Conservation (phyloP, 2,113 vertebrate genomes). For the Chunga burmeisteri region DNA sequence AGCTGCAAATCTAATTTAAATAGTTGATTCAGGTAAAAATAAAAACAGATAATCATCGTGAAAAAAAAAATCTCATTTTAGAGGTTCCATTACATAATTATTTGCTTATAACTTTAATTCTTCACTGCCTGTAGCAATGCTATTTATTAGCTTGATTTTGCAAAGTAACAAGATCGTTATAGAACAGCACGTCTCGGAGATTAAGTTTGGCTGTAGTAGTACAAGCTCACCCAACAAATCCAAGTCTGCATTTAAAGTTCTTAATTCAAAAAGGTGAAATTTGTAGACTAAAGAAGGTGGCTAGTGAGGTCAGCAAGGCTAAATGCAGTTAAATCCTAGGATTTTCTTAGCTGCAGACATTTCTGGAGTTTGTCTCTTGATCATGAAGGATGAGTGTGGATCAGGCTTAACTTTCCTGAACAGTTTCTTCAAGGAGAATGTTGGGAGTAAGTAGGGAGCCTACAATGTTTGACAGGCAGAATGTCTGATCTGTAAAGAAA, state of each 20-base stretch:
- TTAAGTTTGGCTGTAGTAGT: neutral
- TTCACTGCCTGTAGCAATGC: neutral
- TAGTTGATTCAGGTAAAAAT: neutral
- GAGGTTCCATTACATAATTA: neutral
- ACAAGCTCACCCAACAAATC: neutral
- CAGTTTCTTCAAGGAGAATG: neutral
- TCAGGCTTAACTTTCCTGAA: neutral
- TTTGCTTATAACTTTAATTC: neutral
- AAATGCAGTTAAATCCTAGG: neutral
- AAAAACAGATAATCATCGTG: neutral
- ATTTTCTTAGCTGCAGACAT: neutral
- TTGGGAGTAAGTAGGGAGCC: neutral
- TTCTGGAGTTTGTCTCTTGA: neutral
- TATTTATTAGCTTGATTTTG: neutral
- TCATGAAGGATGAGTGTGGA: neutral
- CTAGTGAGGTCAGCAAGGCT: neutral
- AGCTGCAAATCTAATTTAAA: neutral
- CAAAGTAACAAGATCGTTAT: neutral
- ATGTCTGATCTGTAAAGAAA: neutral
- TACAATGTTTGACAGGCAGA: neutral
- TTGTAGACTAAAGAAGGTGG: neutral
- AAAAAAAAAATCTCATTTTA: neutral
- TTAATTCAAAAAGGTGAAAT: neutral
- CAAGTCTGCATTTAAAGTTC: neutral
- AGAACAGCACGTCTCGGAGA: neutral